Evolutionary conservation across 2,888 invertebrate genomes (phyloP).

Genomic region (Ligdia adustata): DNA sequence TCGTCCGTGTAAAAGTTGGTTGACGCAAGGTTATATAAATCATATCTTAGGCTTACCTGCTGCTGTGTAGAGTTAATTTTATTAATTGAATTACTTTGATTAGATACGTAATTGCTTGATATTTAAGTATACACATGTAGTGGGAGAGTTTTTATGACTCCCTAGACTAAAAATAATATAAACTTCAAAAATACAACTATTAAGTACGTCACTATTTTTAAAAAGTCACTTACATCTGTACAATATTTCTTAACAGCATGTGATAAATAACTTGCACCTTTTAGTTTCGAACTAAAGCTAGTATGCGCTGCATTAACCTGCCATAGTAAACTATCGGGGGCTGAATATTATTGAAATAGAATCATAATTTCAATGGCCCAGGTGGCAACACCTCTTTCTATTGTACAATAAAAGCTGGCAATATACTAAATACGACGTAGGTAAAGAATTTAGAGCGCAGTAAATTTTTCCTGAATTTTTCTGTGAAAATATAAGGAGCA

Average conservation of each 20-base stretch:
- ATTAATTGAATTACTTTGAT: conserved; percentile 35
- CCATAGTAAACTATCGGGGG: conserved; percentile 3
- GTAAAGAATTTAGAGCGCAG: no score
- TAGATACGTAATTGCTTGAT: conserved; percentile 31
- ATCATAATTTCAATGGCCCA: conserved; percentile 46
- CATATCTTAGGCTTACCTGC: conserved; percentile 57
- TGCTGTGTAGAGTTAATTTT: conserved; percentile 54
- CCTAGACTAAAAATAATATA: no score
- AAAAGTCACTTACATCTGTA: neutral
- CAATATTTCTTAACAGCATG: neutral
- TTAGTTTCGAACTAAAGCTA: conserved; percentile 1
- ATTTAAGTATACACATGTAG: neutral
- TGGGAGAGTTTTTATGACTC: no score
- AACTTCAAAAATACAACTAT: no score
- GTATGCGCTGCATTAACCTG: neutral
- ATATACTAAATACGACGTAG: neutral
- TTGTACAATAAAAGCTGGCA: neutral
- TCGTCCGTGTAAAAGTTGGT: conserved; percentile 67
- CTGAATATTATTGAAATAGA: conserved; percentile 31
- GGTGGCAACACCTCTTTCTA: conserved; percentile 38
- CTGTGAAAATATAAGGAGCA: no score
- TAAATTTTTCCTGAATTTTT: no score
- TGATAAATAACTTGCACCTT: neutral
- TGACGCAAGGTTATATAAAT: conserved; percentile 67
- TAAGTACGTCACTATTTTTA: no score